phyloP scores from a whole-genome alignment of 2,888 invertebrate genomes.

The Eurytoma adleriae region DNA sequence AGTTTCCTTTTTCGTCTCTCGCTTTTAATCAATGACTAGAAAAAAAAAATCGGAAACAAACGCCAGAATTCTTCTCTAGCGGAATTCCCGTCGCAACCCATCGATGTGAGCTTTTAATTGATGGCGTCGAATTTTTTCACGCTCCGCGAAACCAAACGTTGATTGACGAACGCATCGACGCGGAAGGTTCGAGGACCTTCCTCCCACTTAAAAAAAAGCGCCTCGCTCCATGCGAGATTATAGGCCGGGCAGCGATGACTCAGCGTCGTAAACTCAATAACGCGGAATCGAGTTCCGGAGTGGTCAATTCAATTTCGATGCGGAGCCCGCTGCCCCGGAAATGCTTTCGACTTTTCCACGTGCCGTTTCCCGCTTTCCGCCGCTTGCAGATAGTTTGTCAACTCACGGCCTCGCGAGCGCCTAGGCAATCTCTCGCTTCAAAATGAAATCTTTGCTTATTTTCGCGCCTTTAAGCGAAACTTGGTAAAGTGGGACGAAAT shows the following conservation, averaged over 20 bases:
- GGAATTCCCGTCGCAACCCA: not conserved
- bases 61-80: not conserved
- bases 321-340: not conserved
- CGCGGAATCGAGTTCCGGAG: slow-evolving; percentile 29
- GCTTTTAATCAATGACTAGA: not conserved
- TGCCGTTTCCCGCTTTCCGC: not conserved
- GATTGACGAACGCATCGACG: not conserved
- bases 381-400: not conserved
- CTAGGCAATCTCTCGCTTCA: no score
- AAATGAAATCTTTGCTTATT: no score
- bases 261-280: slow-evolving; percentile 31
- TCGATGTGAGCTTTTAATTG: slow-evolving; percentile 3
- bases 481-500: no score
- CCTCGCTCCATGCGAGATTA: not conserved
- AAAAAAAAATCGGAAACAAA: not conserved
- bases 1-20: not conserved
- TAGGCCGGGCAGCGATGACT: slow-evolving; percentile 10
- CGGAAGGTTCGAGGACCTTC: not conserved
- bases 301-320: slow-evolving; percentile 40
- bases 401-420: no score
- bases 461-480: no score
- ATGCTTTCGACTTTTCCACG: slow-evolving; percentile 1
- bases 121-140: not conserved
- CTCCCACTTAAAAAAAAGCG: not conserved
- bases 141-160: not conserved